Base-by-base conservation (phyloP, 2,888 invertebrate species). In the Microctonus hyperodae region DNA sequence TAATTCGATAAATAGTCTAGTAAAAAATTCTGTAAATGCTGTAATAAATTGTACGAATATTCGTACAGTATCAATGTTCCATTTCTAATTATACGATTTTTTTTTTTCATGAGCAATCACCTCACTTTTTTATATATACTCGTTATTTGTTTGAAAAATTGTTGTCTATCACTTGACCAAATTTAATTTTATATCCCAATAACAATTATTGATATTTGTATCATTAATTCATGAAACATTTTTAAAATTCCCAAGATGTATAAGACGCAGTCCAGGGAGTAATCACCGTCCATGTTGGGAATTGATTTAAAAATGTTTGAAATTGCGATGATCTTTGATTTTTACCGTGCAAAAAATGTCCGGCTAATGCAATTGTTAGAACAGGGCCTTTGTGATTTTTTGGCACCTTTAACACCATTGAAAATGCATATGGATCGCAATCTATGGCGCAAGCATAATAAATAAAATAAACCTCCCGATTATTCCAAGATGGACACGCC, bases 201-300 rank as follows among this genome's bases (percentile, higher is more conserved):
- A 57, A 48, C n/a, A 57, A 56, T 23, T 44, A n/a, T 20, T 16
- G 7, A 57, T 44, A 28, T 9, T 11, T n/a, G 22, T 20, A 9
- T 16, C 16, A 63, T 60, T 4, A 23, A 2, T 51, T 50, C 9
- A 48, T 66, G 37, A 25, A 62, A 35, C 40, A 53, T 22, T 44
- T 58, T 56, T 53, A 88, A 80, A 86, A 86, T 71, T 85, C 83
- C 84, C 86, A 90, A 7, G 91, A 88, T 74, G 90, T 89, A 79
- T 90, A 89, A 60, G 90, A 88, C 1, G 91, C 89, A 67, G 89
- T 89, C 92, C 92, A 92, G 70, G 89, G 89, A 37, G 89, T 88
- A 64, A 89, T 85, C 23, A 90, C 90, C 33, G 89, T 86, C 90
- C 90, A 89, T 0, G 85, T 76, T 37, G 92, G 92, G 79, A 91